Evolutionary conservation across 2,888 invertebrate genomes (phyloP).

Genomic region (Macropis europaea): DNA sequence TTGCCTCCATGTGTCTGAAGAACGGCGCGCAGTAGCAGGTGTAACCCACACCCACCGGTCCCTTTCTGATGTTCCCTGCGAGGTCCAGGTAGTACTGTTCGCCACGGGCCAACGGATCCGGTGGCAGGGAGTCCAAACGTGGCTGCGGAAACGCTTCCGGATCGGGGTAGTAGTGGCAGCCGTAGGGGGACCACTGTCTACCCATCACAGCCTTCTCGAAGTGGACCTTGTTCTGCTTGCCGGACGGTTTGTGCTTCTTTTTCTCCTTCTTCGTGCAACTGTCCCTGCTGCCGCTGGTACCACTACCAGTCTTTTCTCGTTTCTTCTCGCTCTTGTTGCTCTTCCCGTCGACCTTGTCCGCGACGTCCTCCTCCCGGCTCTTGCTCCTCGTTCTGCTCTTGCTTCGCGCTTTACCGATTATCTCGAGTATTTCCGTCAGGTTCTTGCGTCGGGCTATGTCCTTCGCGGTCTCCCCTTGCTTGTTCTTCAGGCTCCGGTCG

Average conservation of each 20-base stretch:
- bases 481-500: constrained; percentile 86
- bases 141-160: constrained; percentile 92
- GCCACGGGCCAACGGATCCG: constrained; percentile 91
- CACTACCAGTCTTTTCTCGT: constrained; percentile 80
- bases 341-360: constrained; percentile 62
- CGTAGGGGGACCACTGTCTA: constrained; percentile 91
- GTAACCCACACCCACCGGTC: constrained; percentile 96
- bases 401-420: constrained; percentile 81
- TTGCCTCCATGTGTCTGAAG: constrained; percentile 92
- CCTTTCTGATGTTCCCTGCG: constrained; percentile 96
- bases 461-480: constrained; percentile 93
- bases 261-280: constrained; percentile 75
- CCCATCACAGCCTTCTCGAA: constrained; percentile 80
- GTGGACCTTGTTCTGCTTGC: constrained; percentile 77
- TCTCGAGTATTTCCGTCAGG: constrained; percentile 90
- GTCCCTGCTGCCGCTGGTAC: constrained; percentile 82
- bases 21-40: constrained; percentile 96
- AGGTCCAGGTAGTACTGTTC: constrained; percentile 97
- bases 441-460: constrained; percentile 95
- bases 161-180: constrained; percentile 94
- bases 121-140: constrained; percentile 91
- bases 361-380: constrained; percentile 60
- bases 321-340: constrained; percentile 71
- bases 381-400: constrained; percentile 72
- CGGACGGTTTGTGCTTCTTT: constrained; percentile 73